Base-by-base conservation (phyloP, 2,113 vertebrate genomes). In the Cardinalis cardinalis region DNA sequence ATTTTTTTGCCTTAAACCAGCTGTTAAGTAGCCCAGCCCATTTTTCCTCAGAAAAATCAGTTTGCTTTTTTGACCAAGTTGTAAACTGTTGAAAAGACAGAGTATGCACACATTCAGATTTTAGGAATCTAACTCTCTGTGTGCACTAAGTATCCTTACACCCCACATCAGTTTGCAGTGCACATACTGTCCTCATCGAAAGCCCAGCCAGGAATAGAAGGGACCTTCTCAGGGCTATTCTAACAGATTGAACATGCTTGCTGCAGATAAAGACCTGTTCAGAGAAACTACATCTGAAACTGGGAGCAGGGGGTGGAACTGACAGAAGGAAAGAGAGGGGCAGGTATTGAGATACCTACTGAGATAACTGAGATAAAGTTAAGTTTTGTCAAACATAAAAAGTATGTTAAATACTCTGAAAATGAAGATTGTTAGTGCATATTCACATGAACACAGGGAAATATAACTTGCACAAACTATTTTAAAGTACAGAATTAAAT, bases 141-240 rank as follows among this genome's bases (percentile, higher is more conserved):
- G 38, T 61, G 32, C 20, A 15, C 24, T 36, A 61, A 24, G 18
- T 18, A 53, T 28, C 64, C 28, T 48, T 59, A n/a, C 7, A 61
- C 3, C 2, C 23, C 4, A 0, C 3, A 1, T 25, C 40, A 56
- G 36, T 40, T 53, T 49, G 21, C 6, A 31, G n/a, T 11, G 21
- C 9, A 14, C 2, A 0, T 19, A 5, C 23, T 34, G 36, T 34
- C 19, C 23, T 69, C 53, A 17, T 29, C 28, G 29, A 59, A 72
- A 72, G 34, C 18, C 55, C 46, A 41, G 10, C 7, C 44, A 80
- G 24, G 16, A 75, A 19, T 0, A 49, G 8, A 43, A 70, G 25
- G 32, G n/a, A 34, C 25, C 68, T 5, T 63, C 5, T 34, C 60
- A 17, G 49, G 48, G 34, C n/a, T 59, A 60, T 51, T 43, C 74